Evolutionary conservation across 2,888 invertebrate species (phyloP).

Genomic region (Bhutanitis thaidina): DNA sequence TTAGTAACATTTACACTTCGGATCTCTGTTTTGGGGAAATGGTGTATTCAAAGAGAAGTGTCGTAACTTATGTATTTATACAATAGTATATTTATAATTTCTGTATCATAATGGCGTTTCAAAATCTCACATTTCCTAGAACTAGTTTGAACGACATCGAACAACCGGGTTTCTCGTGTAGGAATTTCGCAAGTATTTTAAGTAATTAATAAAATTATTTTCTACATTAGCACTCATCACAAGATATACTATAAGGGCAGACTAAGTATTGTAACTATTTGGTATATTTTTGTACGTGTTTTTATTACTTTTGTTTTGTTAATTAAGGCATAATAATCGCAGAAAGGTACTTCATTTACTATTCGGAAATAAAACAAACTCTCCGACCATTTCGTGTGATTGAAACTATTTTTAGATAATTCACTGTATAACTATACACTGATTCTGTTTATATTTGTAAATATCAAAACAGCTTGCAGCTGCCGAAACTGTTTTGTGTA

Average conservation of each 20-base stretch:
- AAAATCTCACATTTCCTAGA: constrained; percentile 50
- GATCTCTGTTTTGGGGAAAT: constrained; percentile 32
- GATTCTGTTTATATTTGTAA: constrained; percentile 33
- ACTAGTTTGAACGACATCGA: constrained; percentile 55
- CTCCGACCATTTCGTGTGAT: background rate
- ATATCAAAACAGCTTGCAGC: constrained; percentile 48
- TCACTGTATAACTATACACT: background rate
- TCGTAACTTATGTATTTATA: constrained; percentile 48
- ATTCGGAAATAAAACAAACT: background rate
- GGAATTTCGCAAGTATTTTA: background rate
- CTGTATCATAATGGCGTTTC: constrained; percentile 69
- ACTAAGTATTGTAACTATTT: constrained; percentile 37
- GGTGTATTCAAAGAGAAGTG: constrained; percentile 53
- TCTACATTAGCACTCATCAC: constrained; percentile 21
- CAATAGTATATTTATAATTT: constrained; percentile 71
- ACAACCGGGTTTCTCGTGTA: constrained; percentile 46
- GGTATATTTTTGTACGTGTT: constrained; percentile 29
- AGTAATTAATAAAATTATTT: constrained; percentile 3
- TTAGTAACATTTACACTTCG: constrained; percentile 20
- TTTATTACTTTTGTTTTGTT: constrained; percentile 11
- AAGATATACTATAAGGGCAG: constrained; percentile 9
- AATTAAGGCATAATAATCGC: constrained; percentile 10
- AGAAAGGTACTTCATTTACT: constrained; percentile 8
- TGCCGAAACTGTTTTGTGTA: constrained; percentile 60
- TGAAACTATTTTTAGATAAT: constrained; percentile 7